Evolutionary conservation across 2,888 invertebrate genomes (phyloP), one percentile per base, ranked within the genome.

Genomic region (Netelia inedita): DNA sequence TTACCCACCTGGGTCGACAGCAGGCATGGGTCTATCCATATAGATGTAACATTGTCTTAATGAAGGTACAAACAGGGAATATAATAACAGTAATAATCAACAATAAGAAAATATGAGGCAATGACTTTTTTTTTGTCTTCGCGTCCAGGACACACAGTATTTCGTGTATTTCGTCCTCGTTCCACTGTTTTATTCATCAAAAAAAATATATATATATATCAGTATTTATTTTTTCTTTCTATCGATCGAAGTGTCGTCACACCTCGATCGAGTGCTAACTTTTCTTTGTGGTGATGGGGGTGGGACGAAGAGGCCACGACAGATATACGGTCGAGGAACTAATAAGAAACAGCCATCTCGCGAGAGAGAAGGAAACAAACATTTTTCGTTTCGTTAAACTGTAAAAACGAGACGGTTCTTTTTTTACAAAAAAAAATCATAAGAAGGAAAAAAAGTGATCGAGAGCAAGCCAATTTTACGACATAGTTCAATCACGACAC

Each of bases 1-100:
- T 92, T 93, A 93, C 93, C 92, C 92, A 91, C 91, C 91, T 91
- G 91, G 91, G 90, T 91, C 89, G 89, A 90, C 92, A 91, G 92
- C 92, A 92, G 92, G 92, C 92, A 93, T 91, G 91, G 91, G 89
- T 92, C 90, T 92, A 86, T 87, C 87, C 85, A 79, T 83, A 80
- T 82, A 82, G 86, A 79, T 85, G 85, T 86, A 86, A 87, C 53
- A 78, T 80, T 80, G 69, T 85, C 79, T 85, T 63, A 71, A 76
- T 72, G 50, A 41, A 76, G 23, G 10, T 76, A 73, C n/a, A 76
- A 79, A 14, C 61, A 19, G 57, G 41, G 23, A 53, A 28, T 35
- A 74, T 19, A 19, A 61, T 28, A 16, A 46, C n/a, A 16, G 46
- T 46, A 23, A 50, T 50, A 61, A 23, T 8, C n/a, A 53, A 8